Base-by-base conservation (phyloP, 2,797 vertebrate species). In the Eupleurogrammus muticus region DNA sequence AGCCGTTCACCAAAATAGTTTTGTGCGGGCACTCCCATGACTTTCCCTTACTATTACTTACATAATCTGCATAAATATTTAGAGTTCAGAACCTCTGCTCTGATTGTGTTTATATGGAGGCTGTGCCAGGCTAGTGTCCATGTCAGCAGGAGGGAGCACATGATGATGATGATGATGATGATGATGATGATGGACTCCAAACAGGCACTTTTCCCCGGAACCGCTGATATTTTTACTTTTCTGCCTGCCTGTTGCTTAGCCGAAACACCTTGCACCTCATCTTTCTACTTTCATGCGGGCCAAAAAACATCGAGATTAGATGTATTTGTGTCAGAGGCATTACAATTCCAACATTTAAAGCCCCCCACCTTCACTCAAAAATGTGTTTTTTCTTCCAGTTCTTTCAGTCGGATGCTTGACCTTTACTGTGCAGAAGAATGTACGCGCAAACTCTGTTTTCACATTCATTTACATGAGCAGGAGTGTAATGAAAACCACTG, bases 61-160 rank as follows among this genome's bases (percentile, higher is more conserved):
- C 51, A 82, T 71, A 73, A 86, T 81, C 65, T 10, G 9, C 32
- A 60, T 82, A 85, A 87, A 89, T 66, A 89, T 89, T 89, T 89
- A 81, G 66, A 82, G 78, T 77, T 75, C 81, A 69, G 50, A 80
- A 68, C 75, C 83, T 81, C 70, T 80, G 80, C 51, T 72, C 68
- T 55, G 60, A 73, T 74, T 79, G 55, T 92, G 86, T 88, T 87
- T 87, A 83, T 62, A 52, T 5, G 44, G 65, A 51, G 64, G 38
- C 76, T 38, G 23, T 82, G 75, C 75, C 77, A 77, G 74, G 72
- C 72, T 54, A 10, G 48, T 34, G 73, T 76, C 52, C 66, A 77
- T 32, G 23, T 73, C 61, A 52, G 42, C 48, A 40, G 14, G 47
- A 47, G 61, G 60, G n/a, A 68, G 55, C 49, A 50, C 36, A 58